These are phyloP conservation scores for Tympanoctomys barrerae DNA, from an alignment of 2,797 vertebrate genomes.

Conservation along the genomic window DNA sequence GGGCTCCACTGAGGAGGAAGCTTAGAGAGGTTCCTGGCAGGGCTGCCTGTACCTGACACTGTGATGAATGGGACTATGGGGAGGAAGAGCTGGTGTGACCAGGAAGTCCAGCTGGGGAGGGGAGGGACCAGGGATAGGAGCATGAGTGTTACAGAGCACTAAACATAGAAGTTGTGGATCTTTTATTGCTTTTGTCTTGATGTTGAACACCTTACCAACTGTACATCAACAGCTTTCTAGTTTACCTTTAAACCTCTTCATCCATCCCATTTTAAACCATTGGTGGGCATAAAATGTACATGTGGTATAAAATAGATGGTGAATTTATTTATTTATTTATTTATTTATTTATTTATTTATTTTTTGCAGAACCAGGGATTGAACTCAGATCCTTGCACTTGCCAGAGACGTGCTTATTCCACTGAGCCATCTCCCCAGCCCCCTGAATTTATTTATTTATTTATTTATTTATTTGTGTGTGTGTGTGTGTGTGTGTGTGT, in stretches of 20 bases:
- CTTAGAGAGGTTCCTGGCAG: neutral
- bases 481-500: too few relatives aligned
- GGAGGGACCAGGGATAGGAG: neutral
- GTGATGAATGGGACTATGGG: too few relatives aligned
- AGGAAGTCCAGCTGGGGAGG: too few relatives aligned
- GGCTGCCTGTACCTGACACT: too few relatives aligned
- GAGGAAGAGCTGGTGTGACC: fast-evolving
- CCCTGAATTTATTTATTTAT: too few relatives aligned
- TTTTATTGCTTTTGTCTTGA: neutral
- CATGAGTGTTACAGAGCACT: neutral
- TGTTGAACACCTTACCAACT: fast-evolving
- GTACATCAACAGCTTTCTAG: neutral
- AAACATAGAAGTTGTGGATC: neutral
- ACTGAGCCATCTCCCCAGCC: too few relatives aligned
- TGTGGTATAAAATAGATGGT: neutral
- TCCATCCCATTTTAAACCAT: neutral
- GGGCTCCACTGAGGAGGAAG: fast-evolving
- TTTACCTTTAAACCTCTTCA: neutral
- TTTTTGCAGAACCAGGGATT: too few relatives aligned
- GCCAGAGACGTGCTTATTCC: too few relatives aligned
- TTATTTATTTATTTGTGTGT: too few relatives aligned
- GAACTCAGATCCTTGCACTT: too few relatives aligned
- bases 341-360: too few relatives aligned
- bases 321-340: too few relatives aligned
- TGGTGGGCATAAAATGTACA: neutral